Conservation (phyloP, 2,888 invertebrate genomes). For the Cotesia congregata region DNA sequence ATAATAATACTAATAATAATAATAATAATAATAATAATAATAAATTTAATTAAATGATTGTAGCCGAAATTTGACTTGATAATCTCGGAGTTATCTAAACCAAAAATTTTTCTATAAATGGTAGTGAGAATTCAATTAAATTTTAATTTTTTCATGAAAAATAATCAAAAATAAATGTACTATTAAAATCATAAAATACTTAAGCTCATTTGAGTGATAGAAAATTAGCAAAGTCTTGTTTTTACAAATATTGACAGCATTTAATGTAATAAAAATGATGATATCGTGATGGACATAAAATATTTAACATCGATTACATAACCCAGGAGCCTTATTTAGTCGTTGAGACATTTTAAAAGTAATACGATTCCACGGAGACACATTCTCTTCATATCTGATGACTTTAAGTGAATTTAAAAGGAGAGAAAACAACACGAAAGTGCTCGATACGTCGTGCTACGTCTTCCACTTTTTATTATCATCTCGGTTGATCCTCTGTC, state of each 20-base stretch:
- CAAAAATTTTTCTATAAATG: too few species aligned
- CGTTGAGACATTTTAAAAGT: constrained; percentile 5
- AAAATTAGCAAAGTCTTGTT: constrained; percentile 20
- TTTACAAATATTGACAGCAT: not conserved
- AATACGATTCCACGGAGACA: constrained; percentile 10
- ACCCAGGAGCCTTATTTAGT: constrained; percentile 16
- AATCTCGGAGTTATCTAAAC: too few species aligned
- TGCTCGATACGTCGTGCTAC: constrained; percentile 12
- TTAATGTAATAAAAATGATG: not conserved
- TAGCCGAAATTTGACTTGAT: too few species aligned
- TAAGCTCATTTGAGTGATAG: constrained; percentile 4
- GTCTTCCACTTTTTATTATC: constrained; percentile 8
- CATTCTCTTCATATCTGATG: constrained; percentile 28
- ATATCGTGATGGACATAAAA: not conserved
- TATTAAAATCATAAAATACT: constrained; percentile 2
- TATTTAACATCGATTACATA: constrained; percentile 19
- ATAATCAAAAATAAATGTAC: not conserved
- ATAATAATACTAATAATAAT: too few species aligned
- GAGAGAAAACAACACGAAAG: constrained; percentile 30
- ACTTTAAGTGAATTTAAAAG: constrained; percentile 26
- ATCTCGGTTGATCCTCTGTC: not conserved
- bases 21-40: too few species aligned
- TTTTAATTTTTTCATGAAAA: not conserved
- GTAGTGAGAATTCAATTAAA: not conserved
- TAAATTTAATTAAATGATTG: too few species aligned